These are phyloP conservation scores for Nothura maculosa DNA, from an alignment of 2,797 vertebrate species.

Conservation along the genomic window DNA sequence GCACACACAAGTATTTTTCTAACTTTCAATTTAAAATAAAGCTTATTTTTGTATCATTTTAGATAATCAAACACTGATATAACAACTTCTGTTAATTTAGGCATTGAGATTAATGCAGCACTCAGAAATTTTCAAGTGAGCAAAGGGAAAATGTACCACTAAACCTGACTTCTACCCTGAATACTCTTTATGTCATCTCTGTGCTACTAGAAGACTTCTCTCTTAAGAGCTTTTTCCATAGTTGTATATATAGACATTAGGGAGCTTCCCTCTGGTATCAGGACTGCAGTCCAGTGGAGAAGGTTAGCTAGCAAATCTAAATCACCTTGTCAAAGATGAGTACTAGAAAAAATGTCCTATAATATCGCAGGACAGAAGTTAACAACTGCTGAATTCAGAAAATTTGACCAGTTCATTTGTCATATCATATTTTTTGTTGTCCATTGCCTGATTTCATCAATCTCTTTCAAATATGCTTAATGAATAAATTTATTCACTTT, in stretches of 20 bases:
- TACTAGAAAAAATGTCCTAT: not conserved
- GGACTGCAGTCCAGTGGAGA: not conserved
- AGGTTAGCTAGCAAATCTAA: not conserved
- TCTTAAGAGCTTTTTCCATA: not conserved
- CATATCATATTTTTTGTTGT: not conserved
- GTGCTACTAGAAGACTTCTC: not conserved
- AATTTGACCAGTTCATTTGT: fast-evolving
- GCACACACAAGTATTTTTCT: not conserved
- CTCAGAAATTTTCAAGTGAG: not conserved
- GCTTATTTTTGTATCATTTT: not conserved
- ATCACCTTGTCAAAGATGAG: not conserved
- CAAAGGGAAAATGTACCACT: not conserved
- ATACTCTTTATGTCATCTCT: not conserved
- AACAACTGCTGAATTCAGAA: not conserved
- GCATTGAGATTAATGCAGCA: not conserved
- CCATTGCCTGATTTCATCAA: not conserved
- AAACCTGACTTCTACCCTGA: not conserved
- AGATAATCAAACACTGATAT: not conserved
- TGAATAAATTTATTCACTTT: not conserved
- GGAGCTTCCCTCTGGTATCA: not conserved
- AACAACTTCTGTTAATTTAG: not conserved
- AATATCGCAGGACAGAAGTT: not conserved
- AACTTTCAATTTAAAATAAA: not conserved
- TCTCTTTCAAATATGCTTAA: not conserved
- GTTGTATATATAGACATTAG: not conserved